phyloP scores from a whole-genome alignment of 2,797 vertebrate genomes.

The Crypturellus tataupa region DNA sequence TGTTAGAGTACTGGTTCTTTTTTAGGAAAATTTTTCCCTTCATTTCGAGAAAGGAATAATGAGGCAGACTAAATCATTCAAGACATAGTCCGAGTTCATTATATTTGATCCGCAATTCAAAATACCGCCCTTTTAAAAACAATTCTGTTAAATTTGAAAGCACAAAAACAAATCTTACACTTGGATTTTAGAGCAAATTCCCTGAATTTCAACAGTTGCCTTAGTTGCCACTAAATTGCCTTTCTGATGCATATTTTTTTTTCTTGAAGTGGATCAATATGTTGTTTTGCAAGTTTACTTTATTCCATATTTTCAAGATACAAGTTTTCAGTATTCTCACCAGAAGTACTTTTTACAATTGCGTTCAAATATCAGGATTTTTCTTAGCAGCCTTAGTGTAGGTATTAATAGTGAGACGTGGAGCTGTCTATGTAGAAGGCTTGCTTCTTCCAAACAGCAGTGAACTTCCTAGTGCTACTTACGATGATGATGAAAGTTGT shows the following conservation, averaged over 20 bases:
- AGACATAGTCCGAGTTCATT: neutral
- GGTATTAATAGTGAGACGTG: neutral
- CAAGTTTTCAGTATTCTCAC: neutral
- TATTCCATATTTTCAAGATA: neutral
- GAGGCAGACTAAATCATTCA: conserved; percentile 4
- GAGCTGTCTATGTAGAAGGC: neutral
- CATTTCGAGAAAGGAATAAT: neutral
- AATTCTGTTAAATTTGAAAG: neutral
- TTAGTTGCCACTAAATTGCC: neutral
- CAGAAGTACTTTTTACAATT: conserved; percentile 1
- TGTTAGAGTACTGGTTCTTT: neutral
- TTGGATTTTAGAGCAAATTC: neutral
- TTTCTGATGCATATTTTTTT: neutral
- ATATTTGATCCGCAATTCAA: neutral
- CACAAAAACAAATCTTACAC: neutral
- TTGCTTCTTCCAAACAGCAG: neutral
- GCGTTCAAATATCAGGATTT: neutral
- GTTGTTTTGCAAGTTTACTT: neutral
- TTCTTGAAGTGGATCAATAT: neutral
- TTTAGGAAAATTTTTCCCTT: neutral
- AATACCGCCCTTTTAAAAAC: neutral
- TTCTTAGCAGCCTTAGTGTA: neutral
- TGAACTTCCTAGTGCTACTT: neutral
- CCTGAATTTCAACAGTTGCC: neutral
- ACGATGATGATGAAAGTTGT: neutral